Conservation (phyloP, 2,797 vertebrate genomes). For the Sitta carolinensis region DNA sequence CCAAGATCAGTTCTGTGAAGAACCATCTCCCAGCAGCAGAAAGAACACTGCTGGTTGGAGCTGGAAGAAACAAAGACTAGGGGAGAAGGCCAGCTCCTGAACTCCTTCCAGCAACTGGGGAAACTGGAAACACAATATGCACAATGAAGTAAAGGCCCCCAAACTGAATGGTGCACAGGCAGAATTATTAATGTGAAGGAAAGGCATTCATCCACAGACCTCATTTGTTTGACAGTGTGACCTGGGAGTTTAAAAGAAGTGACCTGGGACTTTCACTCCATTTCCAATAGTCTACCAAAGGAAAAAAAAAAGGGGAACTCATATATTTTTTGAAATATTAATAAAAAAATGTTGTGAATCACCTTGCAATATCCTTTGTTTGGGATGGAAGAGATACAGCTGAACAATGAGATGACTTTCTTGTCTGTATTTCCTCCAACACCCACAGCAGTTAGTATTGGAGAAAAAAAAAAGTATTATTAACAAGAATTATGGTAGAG, state of each 20-base stretch:
- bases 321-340: neutral
- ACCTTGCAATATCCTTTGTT: neutral
- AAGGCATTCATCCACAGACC: neutral
- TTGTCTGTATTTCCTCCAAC: neutral
- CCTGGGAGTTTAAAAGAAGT: neutral
- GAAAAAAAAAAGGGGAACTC: neutral
- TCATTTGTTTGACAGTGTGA: neutral
- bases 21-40: neutral
- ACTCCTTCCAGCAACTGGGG: neutral
- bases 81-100: neutral
- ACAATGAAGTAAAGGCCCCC: neutral
- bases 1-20: neutral
- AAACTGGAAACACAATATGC: neutral
- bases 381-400: neutral
- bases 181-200: neutral
- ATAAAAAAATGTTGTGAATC: neutral
- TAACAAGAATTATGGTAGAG: neutral
- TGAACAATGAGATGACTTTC: neutral
- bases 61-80: neutral
- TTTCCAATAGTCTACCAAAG: neutral
- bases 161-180: neutral
- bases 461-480: neutral
- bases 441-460: neutral
- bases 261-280: neutral
- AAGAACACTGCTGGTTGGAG: neutral